Base-by-base conservation (phyloP, 2,888 invertebrate species). In the Exephanes ischioxanthus region DNA sequence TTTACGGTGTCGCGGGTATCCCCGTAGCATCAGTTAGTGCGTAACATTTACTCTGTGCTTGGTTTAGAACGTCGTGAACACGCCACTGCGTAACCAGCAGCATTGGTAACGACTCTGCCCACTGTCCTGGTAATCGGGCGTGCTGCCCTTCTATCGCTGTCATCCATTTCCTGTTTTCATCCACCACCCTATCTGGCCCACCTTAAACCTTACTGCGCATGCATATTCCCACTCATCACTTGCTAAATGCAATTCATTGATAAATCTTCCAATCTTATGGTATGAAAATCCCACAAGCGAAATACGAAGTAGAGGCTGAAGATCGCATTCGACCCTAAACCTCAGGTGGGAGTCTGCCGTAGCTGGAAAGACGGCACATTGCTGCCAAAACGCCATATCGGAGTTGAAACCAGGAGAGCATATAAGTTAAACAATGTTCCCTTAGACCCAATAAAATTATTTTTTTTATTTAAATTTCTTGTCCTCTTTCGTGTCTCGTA, bases 1-100 rank as follows among this genome's bases (percentile, higher is more conserved):
- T 81, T 82, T 33, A 80, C 72, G 61, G 58, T 82, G 75, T 71
- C 48, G 48, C 66, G 53, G 51, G 30, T 71, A 70, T 63, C 58
- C 76, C 26, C 73, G 45, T 26, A 51, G 63, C 63, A 51, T 63
- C 53, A 26, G 37, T 67, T 61, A 68, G 53, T 61, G 66, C 72
- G 61, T 78, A 72, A 33, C 72, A 37, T 61, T 80, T 61, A 72
- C 68, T 68, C 48, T 67, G 48, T 33, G 72, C 41, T 26, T 48
- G 66, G 72, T 61, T 84, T 51, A 30, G 76, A 63, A n/a, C 66
- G 55, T 51, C 71, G 53, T 67, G 63, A 66, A 75, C 70, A 76
- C n/a, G 26, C 41, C 33, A 19, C n/a, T 53, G 33, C 22, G 48
- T 14, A 61, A 19, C 11, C 61, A 58, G 22, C 58, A 37, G 55